A percentile compares a stretch with the other conserved stretches of the same genome.
Conservation (phyloP, 2,797 vertebrate species). For the Sebastes ruberrimus region DNA sequence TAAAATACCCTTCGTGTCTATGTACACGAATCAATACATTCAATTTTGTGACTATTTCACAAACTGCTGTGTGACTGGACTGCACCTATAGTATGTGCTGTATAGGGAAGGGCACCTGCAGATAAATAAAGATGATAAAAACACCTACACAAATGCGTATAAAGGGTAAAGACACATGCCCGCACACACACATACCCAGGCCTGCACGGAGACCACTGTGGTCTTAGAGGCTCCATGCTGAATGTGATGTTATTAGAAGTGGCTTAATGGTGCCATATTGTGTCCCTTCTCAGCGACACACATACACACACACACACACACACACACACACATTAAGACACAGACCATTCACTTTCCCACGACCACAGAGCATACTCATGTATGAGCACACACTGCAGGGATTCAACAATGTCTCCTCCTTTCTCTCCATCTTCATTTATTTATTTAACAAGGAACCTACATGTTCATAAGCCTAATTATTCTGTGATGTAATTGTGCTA, state of each 20-base stretch:
- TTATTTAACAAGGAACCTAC: not conserved
- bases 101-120: conserved; percentile 7
- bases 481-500: not conserved
- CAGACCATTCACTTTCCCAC: conserved; percentile 9
- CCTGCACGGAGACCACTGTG: conserved; percentile 39
- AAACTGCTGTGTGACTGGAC: too few species aligned
- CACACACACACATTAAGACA: conserved; percentile 4
- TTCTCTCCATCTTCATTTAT: not conserved
- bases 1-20: too few species aligned
- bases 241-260: conserved; percentile 82
- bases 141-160: not conserved
- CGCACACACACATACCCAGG: not conserved
- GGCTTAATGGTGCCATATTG: conserved; percentile 84
- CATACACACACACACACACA: not conserved
- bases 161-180: not conserved
- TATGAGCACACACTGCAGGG: conserved; percentile 1
- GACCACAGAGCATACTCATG: not conserved
- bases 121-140: not conserved
- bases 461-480: not conserved
- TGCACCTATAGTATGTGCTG: too few species aligned
- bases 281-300: conserved; percentile 49
- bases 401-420: not conserved
- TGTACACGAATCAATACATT: too few species aligned
- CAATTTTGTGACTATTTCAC: too few species aligned
- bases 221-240: conserved; percentile 63